Base-by-base conservation (phyloP, 2,888 invertebrate species). In the Drosophila subsilvestris region DNA sequence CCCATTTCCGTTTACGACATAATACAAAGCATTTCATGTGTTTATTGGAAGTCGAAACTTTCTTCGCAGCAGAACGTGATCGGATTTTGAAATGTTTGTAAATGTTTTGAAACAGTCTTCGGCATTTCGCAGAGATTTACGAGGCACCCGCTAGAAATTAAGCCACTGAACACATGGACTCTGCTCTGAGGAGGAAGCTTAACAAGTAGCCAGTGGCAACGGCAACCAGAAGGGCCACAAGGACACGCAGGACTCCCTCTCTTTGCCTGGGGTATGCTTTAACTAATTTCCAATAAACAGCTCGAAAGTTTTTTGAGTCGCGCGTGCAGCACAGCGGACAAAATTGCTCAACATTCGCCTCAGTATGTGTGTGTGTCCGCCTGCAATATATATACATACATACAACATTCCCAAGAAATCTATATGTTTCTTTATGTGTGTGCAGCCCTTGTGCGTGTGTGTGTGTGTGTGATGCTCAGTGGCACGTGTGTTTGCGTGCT, bases 401-500 rank as follows among this genome's bases (percentile, higher is more conserved):
- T 51, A 57, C 53, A 58, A 6, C 32, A 55, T 53, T 29, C 53
- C 42, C 1, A 17, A n/a, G 45, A 1, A 37, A 6, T 37, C 5
- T 37, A 37, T 14, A 43, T 27, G 63, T 42, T 53, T 60, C 62
- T 42, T n/a, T n/a, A n/a, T n/a, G 47, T 7, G 48, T 44, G 73
- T 49, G 55, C 47, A 1, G 2, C 20, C 22, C 29, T 54, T n/a
- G n/a, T n/a, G n/a, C n/a, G 62, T 58, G 61, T 27, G 37, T 42
- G 48, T 29, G 48, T 44, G 51, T 58, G 63, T 47, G 37, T 48
- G 50, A 49, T 44, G 60, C 59, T 82, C 76, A 72, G 82, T 76
- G 86, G 67, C 76, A 79, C 86, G 77, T 88, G 86, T 87, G 84
- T 85, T 82, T 82, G 89, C 84, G 89, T 89, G 88, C 89, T 89